Conservation (phyloP, 2,888 invertebrate species). For the Prenolepis imparis region DNA sequence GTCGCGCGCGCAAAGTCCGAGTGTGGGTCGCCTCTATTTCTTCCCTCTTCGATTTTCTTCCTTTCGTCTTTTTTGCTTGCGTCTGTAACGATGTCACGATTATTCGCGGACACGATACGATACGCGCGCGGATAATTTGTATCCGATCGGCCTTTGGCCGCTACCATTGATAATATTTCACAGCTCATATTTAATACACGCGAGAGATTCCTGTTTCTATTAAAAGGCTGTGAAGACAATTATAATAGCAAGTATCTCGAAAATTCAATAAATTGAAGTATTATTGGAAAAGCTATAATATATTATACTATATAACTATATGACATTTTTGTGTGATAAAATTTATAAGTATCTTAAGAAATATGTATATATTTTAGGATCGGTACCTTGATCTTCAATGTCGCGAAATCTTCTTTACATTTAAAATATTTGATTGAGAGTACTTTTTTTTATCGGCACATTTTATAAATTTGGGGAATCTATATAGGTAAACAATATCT, state of each 20-base stretch:
- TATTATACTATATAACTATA: neutral
- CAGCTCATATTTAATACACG: slow-evolving; percentile 14
- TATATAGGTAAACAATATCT: neutral
- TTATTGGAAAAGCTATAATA: neutral
- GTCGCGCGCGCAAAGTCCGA: slow-evolving; percentile 43
- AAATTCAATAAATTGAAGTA: neutral
- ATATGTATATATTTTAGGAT: neutral
- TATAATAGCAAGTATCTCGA: neutral
- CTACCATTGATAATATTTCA: slow-evolving; percentile 25
- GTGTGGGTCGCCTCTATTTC: slow-evolving; percentile 61
- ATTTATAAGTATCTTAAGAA: neutral
- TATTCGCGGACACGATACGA: slow-evolving; percentile 50
- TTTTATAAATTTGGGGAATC: neutral
- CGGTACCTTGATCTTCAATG: neutral
- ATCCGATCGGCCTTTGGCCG: slow-evolving; percentile 79
- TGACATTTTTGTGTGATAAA: neutral
- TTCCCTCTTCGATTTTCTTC: slow-evolving; percentile 30
- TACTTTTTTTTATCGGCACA: too few relatives aligned
- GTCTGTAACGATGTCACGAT: slow-evolving; percentile 53
- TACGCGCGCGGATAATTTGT: slow-evolving; percentile 74
- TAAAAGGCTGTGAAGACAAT: neutral
- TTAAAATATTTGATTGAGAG: too few relatives aligned
- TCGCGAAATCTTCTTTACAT: neutral
- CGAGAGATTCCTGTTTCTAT: neutral
- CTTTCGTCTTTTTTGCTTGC: slow-evolving; percentile 30